Percentiles rank a stretch among this genome's conserved stretches.
These are phyloP conservation scores for Alexandromys fortis DNA, from an alignment of 2,113 vertebrate species.

Conservation along the genomic window DNA sequence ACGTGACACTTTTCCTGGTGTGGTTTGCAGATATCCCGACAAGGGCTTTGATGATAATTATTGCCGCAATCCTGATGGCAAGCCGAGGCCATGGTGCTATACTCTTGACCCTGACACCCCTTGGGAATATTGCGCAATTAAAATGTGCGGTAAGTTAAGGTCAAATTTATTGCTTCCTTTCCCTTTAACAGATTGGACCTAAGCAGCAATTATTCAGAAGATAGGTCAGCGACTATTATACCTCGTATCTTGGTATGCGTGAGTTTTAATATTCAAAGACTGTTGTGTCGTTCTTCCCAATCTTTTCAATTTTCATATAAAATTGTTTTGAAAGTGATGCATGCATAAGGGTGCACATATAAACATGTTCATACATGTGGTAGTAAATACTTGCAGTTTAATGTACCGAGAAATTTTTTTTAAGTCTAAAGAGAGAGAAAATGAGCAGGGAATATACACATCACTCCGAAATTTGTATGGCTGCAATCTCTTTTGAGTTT, in stretches of 20 bases:
- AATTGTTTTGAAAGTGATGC: constrained; percentile 18
- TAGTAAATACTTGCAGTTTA: neutral
- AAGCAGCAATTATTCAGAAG: constrained; percentile 67
- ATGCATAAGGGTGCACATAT: neutral
- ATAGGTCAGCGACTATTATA: constrained; percentile 70
- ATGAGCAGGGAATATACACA: neutral
- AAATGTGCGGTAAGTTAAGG: constrained; percentile 94
- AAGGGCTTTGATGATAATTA: constrained; percentile 99
- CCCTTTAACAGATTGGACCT: constrained; percentile 80
- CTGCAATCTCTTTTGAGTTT: neutral
- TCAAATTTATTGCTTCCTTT: constrained; percentile 90
- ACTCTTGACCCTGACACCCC: constrained; percentile 95
- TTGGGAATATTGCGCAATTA: constrained; percentile 99
- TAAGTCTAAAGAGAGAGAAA: neutral
- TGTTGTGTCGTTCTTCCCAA: constrained; percentile 6
- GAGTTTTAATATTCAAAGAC: constrained; percentile 70
- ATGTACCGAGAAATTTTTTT: neutral
- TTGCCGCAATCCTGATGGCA: constrained; percentile 98
- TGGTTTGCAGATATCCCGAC: constrained; percentile 93
- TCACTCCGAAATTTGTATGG: neutral
- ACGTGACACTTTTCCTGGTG: constrained; percentile 82
- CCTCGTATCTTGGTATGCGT: constrained; percentile 56
- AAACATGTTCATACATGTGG: neutral
- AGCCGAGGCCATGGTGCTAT: constrained; percentile 97
- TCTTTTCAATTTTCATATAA: constrained; percentile 17